Percentiles rank a stretch among this genome's conserved stretches.
These are phyloP conservation scores for Sparus aurata DNA, from an alignment of 2,797 vertebrate species.

Conservation along the genomic window DNA sequence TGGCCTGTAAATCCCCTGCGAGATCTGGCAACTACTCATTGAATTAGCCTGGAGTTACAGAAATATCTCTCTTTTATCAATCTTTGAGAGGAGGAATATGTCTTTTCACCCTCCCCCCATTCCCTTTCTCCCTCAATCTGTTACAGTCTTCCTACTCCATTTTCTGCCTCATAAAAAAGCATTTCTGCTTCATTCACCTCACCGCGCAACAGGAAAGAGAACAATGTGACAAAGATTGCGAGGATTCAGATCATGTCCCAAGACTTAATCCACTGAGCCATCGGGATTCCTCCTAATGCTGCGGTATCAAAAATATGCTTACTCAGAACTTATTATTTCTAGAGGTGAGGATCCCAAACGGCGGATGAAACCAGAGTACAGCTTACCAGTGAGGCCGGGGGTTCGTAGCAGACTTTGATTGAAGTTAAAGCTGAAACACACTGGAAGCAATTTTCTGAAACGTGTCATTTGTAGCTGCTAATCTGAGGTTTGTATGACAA, in stretches of 20 bases:
- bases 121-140: slow-evolving; percentile 50
- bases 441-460: slow-evolving; percentile 65
- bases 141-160: slow-evolving; percentile 45
- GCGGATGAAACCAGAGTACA: slow-evolving; percentile 43
- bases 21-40: slow-evolving; percentile 74
- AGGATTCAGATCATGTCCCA: slow-evolving; percentile 73
- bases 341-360: slow-evolving; percentile 57
- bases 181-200: slow-evolving; percentile 61
- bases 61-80: slow-evolving; percentile 83
- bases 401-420: slow-evolving; percentile 51
- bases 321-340: slow-evolving; percentile 67
- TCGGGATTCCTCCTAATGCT: slow-evolving; percentile 62
- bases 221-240: slow-evolving; percentile 68
- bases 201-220: slow-evolving; percentile 64
- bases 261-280: slow-evolving; percentile 72
- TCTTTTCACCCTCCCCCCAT: slow-evolving; percentile 39
- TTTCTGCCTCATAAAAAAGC: slow-evolving; percentile 59
- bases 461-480: slow-evolving; percentile 55
- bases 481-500: slow-evolving; percentile 61
- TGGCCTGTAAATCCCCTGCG: slow-evolving; percentile 76
- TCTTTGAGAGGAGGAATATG: slow-evolving; percentile 75
- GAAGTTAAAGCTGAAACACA: slow-evolving; percentile 53
- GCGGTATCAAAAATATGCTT: slow-evolving; percentile 64
- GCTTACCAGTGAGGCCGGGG: slow-evolving; percentile 30
- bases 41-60: slow-evolving; percentile 82